Evolutionary conservation across 2,113 vertebrate genomes (phyloP).

Genomic region (Notechis scutatus): DNA sequence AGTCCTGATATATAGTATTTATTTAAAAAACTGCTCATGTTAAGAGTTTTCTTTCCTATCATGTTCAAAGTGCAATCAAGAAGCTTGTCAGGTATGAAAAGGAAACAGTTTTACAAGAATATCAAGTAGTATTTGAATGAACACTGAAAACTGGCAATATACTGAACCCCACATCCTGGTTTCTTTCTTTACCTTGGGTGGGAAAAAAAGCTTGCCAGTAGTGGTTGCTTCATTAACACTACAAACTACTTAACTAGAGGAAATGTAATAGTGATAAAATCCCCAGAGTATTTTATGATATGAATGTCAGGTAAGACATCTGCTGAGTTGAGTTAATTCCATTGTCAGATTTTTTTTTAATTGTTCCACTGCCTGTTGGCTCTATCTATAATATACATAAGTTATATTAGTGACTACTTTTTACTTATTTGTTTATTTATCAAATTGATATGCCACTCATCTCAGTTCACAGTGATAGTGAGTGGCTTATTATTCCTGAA

Average conservation of each 20-base stretch:
- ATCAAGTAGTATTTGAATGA: neutral
- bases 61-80: conserved; percentile 7
- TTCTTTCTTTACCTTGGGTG: neutral
- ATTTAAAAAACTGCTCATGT: conserved; percentile 5
- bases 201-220: neutral
- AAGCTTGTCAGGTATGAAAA: neutral
- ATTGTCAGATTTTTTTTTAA: neutral
- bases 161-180: neutral
- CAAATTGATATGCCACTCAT: no score
- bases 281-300: neutral
- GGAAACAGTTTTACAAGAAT: neutral
- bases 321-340: neutral
- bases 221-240: neutral
- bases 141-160: neutral
- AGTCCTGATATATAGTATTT: neutral
- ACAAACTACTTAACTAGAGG: neutral
- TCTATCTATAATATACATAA: neutral
- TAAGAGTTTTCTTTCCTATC: neutral
- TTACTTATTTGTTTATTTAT: no score
- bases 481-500: neutral
- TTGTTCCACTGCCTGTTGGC: neutral
- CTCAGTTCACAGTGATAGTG: neutral
- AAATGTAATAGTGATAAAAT: neutral
- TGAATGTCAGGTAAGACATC: neutral
- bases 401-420: neutral